phyloP scores from a whole-genome alignment of 2,888 invertebrate genomes.

The Pimpla rufipes region DNA sequence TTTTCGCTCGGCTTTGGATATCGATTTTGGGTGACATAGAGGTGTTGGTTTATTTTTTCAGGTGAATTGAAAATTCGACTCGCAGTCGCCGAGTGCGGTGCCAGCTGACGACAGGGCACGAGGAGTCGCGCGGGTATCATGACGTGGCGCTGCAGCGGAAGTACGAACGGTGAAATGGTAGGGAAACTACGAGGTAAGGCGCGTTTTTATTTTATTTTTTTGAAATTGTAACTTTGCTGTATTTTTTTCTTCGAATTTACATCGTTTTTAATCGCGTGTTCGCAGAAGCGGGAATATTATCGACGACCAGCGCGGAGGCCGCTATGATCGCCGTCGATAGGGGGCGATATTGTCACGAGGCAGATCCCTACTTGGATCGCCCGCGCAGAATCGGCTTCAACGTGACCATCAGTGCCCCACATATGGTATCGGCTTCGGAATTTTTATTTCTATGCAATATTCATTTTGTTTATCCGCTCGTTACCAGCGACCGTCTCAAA shows the following conservation, averaged over 20 bases:
- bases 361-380: constrained; percentile 94
- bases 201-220: background rate
- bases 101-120: background rate
- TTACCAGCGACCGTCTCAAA: background rate
- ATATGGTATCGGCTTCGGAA: constrained; percentile 90
- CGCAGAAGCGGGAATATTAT: constrained; percentile 93
- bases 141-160: constrained; percentile 97
- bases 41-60: background rate
- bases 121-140: constrained; percentile 85
- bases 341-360: constrained; percentile 91
- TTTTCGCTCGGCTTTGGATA: no score
- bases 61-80: constrained; percentile 20
- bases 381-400: constrained; percentile 97
- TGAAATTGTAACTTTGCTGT: background rate
- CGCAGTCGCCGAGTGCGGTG: background rate
- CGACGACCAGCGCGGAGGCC: constrained; percentile 90
- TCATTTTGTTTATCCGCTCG: no score
- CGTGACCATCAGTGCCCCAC: constrained; percentile 98
- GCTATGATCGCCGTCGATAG: constrained; percentile 95
- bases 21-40: no score
- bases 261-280: constrained; percentile 67
- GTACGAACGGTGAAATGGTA: constrained; percentile 93
- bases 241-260: no score
- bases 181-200: constrained; percentile 91
- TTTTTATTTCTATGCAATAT: background rate